These are phyloP conservation scores for Pantherophis guttatus DNA, from an alignment of 2,113 vertebrate species.

Conservation along the genomic window DNA sequence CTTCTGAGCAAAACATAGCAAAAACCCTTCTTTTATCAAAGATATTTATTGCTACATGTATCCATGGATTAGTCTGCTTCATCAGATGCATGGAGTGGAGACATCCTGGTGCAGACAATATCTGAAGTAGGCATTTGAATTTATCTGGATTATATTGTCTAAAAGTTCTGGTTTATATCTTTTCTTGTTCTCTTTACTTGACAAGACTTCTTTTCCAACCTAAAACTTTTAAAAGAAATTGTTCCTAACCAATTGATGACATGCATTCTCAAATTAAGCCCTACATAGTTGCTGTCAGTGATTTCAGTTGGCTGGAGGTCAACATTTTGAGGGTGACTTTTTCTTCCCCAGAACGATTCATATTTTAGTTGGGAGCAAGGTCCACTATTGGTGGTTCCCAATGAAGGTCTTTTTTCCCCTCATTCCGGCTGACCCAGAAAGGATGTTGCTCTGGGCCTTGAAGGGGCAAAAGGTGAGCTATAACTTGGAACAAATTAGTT, in stretches of 20 bases:
- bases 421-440: conserved; percentile 60
- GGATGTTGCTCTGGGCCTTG: conserved; percentile 60
- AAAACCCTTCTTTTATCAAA: background rate
- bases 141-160: background rate
- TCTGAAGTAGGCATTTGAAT: background rate
- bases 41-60: background rate
- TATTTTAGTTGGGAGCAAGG: background rate
- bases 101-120: background rate
- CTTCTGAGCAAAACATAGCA: background rate
- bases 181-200: background rate
- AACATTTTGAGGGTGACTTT: background rate
- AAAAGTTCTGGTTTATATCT: background rate
- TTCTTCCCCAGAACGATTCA: background rate
- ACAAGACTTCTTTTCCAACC: background rate
- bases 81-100: background rate
- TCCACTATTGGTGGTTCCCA: conserved; percentile 36
- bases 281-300: background rate
- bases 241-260: background rate
- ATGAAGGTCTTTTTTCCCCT: conserved; percentile 30
- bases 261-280: background rate
- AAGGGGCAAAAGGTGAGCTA: conserved; percentile 67
- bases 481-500: conserved; percentile 71
- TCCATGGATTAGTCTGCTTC: background rate
- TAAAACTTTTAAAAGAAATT: background rate
- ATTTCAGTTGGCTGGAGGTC: background rate